Base-by-base conservation (phyloP, 2,888 invertebrate species). In the Adelognathus sp. region DNA sequence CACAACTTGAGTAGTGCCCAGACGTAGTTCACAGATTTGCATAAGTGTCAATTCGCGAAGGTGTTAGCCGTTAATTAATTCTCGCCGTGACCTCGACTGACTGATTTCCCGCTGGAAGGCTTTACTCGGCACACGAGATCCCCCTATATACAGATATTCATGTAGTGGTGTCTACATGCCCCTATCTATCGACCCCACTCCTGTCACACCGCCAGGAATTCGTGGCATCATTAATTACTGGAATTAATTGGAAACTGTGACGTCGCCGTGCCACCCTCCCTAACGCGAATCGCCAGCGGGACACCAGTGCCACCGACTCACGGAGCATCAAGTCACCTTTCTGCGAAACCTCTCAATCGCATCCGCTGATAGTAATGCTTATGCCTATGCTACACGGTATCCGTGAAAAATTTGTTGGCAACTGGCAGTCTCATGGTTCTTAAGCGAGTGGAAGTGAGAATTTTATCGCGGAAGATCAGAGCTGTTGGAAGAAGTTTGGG, bases 211-310 rank as follows among this genome's bases (percentile, higher is more conserved):
- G 56, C 79, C 70, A 79, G 75, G 75, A 79, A 79, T 79, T 75
- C 71, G 74, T 75, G 79, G 75, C 79, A 75, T 79, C 78, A 81
- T 81, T 81, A 81, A 81, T 81, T 79, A 78, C 80, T 60, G 52
- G 75, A 75, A 81, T 81, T 81, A 81, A 81, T 81, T 81, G 78
- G 75, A 81, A 79, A 81, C 79, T 71, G 71, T 79, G 67, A 75
- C 79, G 73, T 74, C 73, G 64, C 78, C 69, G 56, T 69, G 18
- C 69, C 58, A 54, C 33, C 16, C 79, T 72, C 31, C 60, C 54
- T 39, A 67, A 67, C 70, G 46, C 61, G 64, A 63, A 70, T 76
- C 61, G 50, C 46, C 24, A 21, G 44, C 11, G n/a, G 58, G 66
- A 71, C 60, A 67, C 36, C 66, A 29, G 60, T 44, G 63, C n/a